These are phyloP conservation scores for Caenorhabditis plicata DNA, from an alignment of 2,888 invertebrate species.

Conservation along the genomic window DNA sequence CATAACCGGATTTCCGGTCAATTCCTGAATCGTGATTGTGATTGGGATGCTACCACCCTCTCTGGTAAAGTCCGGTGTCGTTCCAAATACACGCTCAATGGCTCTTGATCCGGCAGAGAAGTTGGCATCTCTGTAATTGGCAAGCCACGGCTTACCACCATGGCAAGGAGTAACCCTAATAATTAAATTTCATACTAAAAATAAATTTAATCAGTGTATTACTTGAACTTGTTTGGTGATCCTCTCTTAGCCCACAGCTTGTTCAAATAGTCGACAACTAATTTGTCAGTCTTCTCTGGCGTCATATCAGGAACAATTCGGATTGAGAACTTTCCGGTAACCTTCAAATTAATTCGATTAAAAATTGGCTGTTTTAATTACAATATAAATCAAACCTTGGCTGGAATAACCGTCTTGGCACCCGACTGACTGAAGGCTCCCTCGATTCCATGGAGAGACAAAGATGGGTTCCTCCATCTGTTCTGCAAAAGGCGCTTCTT, in stretches of 20 bases:
- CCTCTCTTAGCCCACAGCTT: conserved; percentile 77
- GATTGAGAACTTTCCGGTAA: conserved; percentile 94
- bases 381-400: conserved; percentile 41
- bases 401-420: conserved; percentile 75
- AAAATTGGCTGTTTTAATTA: too few species aligned
- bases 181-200: too few species aligned
- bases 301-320: conserved; percentile 89
- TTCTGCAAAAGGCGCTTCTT: conserved; percentile 82
- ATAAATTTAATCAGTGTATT: too few species aligned
- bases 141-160: conserved; percentile 88
- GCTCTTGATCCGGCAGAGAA: conserved; percentile 79
- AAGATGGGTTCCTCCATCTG: conserved; percentile 86
- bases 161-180: conserved; percentile 70
- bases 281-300: conserved; percentile 72
- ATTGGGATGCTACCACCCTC: conserved; percentile 98
- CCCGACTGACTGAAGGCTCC: conserved; percentile 90
- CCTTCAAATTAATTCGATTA: conserved; percentile 75
- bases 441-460: conserved; percentile 93
- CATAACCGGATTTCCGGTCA: conserved; percentile 80
- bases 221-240: too few species aligned
- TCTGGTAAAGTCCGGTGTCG: conserved; percentile 89
- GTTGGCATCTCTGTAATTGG: conserved; percentile 87
- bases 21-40: conserved; percentile 78
- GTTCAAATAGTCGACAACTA: conserved; percentile 78
- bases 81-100: conserved; percentile 75